Percentiles rank a stretch among this genome's conserved stretches.
These are phyloP conservation scores for Amniataba percoides DNA, from an alignment of 2,797 vertebrate species.

Conservation along the genomic window DNA sequence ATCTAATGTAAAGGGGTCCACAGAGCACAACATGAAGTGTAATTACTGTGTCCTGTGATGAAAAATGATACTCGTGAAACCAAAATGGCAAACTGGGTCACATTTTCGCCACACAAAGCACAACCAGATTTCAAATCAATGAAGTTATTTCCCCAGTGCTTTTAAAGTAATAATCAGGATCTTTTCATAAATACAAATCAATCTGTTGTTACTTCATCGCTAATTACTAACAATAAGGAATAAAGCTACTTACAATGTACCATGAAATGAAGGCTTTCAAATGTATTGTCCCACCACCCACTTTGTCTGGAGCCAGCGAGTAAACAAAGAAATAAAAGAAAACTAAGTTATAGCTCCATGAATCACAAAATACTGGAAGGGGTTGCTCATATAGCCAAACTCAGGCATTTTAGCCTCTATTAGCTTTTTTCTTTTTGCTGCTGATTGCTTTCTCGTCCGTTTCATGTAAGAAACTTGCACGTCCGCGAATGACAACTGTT, in stretches of 20 bases:
- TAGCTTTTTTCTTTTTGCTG: neutral
- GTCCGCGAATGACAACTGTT: neutral
- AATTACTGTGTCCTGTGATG: slow-evolving; percentile 68
- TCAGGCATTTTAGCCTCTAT: neutral
- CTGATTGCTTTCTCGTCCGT: neutral
- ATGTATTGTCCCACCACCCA: neutral
- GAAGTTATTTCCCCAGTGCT: slow-evolving; percentile 37
- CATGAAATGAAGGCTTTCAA: slow-evolving; percentile 1
- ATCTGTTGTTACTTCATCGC: neutral
- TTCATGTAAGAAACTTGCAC: too few relatives aligned
- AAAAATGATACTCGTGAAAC: slow-evolving; percentile 59
- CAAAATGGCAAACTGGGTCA: slow-evolving; percentile 51
- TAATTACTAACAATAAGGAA: slow-evolving; percentile 5
- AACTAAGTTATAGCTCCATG: neutral
- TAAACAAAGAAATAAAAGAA: neutral
- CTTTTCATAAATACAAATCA: slow-evolving; percentile 30
- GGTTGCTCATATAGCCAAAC: neutral
- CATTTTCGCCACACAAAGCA: slow-evolving; percentile 26
- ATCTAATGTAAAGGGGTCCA: slow-evolving; percentile 66
- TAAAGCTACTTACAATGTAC: neutral
- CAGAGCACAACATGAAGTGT: slow-evolving; percentile 68
- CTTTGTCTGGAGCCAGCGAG: neutral
- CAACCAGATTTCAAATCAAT: slow-evolving; percentile 36
- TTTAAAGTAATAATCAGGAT: slow-evolving; percentile 35
- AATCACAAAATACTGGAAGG: neutral